Evolutionary conservation across 2,888 invertebrate genomes (phyloP).

Genomic region (Endotricha flammealis): DNA sequence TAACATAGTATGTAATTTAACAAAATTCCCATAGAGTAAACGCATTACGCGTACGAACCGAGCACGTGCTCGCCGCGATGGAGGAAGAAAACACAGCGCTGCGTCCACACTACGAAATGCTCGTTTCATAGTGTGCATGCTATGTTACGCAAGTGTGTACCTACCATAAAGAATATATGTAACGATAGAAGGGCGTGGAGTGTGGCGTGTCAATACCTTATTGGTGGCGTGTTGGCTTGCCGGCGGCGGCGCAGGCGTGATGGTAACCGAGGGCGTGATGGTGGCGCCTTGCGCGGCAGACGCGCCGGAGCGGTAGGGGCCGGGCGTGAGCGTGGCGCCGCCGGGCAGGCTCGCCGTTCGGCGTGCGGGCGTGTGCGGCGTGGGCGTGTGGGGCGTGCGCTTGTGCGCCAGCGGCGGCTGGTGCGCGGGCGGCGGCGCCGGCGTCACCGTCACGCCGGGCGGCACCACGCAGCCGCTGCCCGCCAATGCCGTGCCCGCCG

Average conservation of each 20-base stretch:
- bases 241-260: conserved; percentile 86
- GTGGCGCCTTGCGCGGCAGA: conserved; percentile 62
- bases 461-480: conserved; percentile 71
- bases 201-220: conserved; percentile 43
- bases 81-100: too few relatives aligned
- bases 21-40: too few relatives aligned
- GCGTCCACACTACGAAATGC: too few relatives aligned
- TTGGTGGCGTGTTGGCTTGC: conserved; percentile 55
- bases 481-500: conserved; percentile 55
- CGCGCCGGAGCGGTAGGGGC: conserved; percentile 65
- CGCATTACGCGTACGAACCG: too few relatives aligned
- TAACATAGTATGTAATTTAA: too few relatives aligned
- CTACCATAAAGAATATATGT: too few relatives aligned
- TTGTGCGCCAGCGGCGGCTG: conserved; percentile 73
- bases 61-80: too few relatives aligned
- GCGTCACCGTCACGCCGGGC: conserved; percentile 73
- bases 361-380: conserved; percentile 62
- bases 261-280: conserved; percentile 85
- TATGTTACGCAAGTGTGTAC: too few relatives aligned
- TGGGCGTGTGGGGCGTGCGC: conserved; percentile 72
- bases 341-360: conserved; percentile 76
- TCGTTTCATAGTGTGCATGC: too few relatives aligned
- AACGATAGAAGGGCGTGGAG: too few relatives aligned
- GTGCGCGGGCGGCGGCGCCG: conserved; percentile 72
- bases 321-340: conserved; percentile 80